Conservation (phyloP, 1,140 invertebrate species). For the Heliconius melpomene region DNA sequence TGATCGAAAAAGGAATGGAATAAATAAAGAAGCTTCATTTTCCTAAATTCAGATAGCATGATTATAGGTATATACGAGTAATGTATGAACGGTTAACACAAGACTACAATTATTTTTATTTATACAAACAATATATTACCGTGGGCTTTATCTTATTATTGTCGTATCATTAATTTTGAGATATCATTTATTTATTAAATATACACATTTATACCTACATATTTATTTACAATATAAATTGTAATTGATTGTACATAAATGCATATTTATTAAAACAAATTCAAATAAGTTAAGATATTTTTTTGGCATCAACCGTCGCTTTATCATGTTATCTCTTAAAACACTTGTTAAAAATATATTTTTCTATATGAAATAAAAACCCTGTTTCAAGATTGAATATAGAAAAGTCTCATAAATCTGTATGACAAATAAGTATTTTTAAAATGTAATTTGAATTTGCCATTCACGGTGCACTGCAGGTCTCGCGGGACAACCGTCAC, state of each 20-base stretch:
- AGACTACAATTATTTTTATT: constrained; percentile 15
- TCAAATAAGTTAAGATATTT: background rate
- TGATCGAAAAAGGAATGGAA: constrained; percentile 91
- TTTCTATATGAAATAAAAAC: too few relatives aligned
- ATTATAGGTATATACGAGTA: constrained; percentile 54
- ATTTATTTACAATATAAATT: background rate
- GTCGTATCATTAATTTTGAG: background rate
- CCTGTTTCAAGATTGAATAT: background rate
- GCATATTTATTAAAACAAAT: too few relatives aligned
- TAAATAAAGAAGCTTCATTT: constrained; percentile 90
- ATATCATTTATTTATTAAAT: background rate
- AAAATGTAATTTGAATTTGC: constrained; percentile 59
- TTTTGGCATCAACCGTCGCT: background rate
- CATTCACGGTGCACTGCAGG: constrained; percentile 33
- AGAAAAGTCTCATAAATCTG: background rate
- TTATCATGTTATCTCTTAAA: background rate
- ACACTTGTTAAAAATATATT: too few relatives aligned
- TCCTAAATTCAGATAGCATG: constrained; percentile 92
- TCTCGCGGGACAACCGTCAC: constrained; percentile 31
- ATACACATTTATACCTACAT: too few relatives aligned
- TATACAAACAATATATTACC: background rate
- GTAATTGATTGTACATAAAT: too few relatives aligned
- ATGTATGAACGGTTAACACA: background rate
- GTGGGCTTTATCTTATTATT: background rate
- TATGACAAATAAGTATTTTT: constrained; percentile 49